Percentiles rank a stretch among this genome's conserved stretches.
Evolutionary conservation across 2,888 invertebrate genomes (phyloP).

Genomic region (Ormyrus rosae): DNA sequence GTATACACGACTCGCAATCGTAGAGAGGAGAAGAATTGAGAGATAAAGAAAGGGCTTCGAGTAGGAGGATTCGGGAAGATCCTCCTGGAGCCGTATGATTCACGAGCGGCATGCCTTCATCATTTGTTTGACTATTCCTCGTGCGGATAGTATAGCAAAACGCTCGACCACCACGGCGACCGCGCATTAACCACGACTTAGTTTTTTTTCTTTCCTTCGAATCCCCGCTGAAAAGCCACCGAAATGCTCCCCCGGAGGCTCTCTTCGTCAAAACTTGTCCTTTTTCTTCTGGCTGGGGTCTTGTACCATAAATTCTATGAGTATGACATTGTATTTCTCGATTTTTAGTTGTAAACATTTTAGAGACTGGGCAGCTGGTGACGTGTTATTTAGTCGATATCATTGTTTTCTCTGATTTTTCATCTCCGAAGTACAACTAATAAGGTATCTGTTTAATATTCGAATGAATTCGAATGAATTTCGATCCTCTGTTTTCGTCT

Average conservation of each 20-base stretch:
- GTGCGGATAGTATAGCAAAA: background rate
- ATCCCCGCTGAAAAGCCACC: conserved; percentile 29
- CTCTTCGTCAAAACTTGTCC: too few species aligned
- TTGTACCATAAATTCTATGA: too few species aligned
- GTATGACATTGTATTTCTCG: too few species aligned
- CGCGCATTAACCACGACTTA: conserved; percentile 21
- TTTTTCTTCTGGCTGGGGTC: too few species aligned
- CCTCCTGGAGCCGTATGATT: conserved; percentile 45
- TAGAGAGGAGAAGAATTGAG: conserved; percentile 33
- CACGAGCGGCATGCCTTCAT: conserved; percentile 52
- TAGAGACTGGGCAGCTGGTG: too few species aligned
- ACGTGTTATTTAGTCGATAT: too few species aligned
- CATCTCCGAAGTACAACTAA: background rate
- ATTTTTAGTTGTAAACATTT: too few species aligned
- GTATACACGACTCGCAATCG: background rate
- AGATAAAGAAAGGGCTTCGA: conserved; percentile 37
- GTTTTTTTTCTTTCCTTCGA: background rate
- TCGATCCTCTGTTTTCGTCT: too few species aligned
- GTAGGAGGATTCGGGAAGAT: conserved; percentile 11
- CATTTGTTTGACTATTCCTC: conserved; percentile 56
- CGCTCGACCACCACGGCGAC: conserved; percentile 33
- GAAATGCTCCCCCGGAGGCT: background rate
- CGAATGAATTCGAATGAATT: too few species aligned
- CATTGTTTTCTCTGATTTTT: background rate
- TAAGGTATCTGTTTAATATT: too few species aligned